Percentiles rank a stretch among this genome's conserved stretches.
phyloP scores from a whole-genome alignment of 2,113 vertebrate genomes.

The Corythaixoides concolor region DNA sequence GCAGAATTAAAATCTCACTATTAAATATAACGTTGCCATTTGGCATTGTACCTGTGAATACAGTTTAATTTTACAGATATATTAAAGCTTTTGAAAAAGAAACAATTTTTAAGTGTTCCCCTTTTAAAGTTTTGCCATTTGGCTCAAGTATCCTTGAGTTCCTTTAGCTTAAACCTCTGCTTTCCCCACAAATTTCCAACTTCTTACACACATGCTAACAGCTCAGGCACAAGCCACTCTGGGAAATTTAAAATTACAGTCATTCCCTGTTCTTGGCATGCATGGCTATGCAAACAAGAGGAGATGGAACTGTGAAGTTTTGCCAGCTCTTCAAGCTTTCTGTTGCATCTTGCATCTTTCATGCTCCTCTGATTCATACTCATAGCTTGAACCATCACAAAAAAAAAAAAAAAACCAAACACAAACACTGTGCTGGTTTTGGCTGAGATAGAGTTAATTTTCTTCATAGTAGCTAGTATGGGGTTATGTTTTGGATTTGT shows the following conservation, averaged over 20 bases:
- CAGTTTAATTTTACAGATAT: not conserved
- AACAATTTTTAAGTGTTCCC: not conserved
- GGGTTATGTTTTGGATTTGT: too few relatives aligned
- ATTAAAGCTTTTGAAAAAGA: not conserved
- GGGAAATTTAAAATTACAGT: not conserved
- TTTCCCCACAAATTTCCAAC: not conserved
- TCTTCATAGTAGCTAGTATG: too few relatives aligned
- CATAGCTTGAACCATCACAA: not conserved
- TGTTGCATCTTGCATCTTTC: not conserved
- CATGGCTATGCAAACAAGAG: not conserved
- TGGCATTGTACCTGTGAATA: not conserved
- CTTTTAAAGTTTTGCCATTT: slow-evolving; percentile 4
- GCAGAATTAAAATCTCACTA: not conserved
- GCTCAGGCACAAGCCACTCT: not conserved
- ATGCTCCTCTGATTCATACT: not conserved
- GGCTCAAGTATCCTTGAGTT: not conserved
- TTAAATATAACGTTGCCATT: not conserved
- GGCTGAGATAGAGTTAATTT: too few relatives aligned
- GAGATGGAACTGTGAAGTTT: not conserved
- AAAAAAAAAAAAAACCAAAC: too few relatives aligned
- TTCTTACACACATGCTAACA: not conserved
- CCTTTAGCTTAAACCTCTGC: not conserved
- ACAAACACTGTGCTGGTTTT: too few relatives aligned
- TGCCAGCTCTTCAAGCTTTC: not conserved
- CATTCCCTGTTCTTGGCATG: not conserved